These are phyloP conservation scores for Aselliscus stoliczkanus DNA, from an alignment of 2,797 vertebrate species.

Conservation along the genomic window DNA sequence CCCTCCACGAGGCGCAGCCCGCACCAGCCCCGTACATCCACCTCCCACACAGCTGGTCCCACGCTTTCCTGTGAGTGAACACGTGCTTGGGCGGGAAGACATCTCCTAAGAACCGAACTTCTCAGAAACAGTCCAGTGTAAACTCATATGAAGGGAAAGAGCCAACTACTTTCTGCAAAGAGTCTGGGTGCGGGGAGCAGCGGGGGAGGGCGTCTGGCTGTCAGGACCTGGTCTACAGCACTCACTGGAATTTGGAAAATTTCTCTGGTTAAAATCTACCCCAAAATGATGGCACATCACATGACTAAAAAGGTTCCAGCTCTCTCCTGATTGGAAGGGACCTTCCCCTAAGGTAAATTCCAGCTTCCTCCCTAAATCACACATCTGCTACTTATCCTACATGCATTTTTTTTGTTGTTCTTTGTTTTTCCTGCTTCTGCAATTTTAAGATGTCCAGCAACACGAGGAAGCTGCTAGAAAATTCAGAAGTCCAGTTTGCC, in stretches of 20 bases:
- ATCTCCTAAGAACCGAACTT: fast-evolving
- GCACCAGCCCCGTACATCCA: fast-evolving
- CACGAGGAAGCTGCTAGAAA: background rate
- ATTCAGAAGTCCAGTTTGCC: background rate
- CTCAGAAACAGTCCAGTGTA: background rate
- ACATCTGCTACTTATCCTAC: fast-evolving
- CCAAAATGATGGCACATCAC: fast-evolving
- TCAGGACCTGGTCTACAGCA: fast-evolving
- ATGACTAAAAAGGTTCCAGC: fast-evolving
- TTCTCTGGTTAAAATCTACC: background rate
- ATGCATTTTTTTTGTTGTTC: no score
- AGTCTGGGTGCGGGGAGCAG: no score
- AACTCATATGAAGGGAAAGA: background rate
- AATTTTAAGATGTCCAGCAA: background rate
- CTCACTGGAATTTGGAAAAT: background rate
- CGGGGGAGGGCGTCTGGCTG: no score
- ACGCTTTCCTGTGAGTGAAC: fast-evolving
- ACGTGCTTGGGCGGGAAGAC: background rate
- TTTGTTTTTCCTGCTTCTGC: background rate
- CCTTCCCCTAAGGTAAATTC: background rate
- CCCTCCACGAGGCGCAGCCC: background rate
- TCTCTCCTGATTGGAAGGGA: fast-evolving
- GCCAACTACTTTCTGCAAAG: fast-evolving
- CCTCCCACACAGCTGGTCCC: background rate
- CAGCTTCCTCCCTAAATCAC: background rate